Evolutionary conservation across 2,888 invertebrate genomes (phyloP).

Genomic region (Polyommatus icarus): DNA sequence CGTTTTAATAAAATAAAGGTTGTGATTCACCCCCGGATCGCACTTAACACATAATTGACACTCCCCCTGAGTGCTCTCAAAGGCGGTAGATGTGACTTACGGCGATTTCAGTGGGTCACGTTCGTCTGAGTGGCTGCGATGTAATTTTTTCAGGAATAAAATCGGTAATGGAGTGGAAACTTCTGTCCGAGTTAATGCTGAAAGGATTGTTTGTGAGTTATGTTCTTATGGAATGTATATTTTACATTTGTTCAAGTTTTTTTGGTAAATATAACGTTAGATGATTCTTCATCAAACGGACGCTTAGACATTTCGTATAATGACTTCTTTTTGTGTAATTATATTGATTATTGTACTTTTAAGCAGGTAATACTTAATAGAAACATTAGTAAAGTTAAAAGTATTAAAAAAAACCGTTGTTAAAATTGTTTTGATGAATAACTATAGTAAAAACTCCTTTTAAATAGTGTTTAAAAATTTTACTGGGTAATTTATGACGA

Average conservation of each 20-base stretch:
- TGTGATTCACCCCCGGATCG: conserved; percentile 43
- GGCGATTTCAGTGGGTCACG: conserved; percentile 74
- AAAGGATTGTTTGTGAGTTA: conserved; percentile 16
- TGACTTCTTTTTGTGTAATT: too few relatives aligned
- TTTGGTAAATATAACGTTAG: too few relatives aligned
- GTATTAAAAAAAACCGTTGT: too few relatives aligned
- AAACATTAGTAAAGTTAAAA: too few relatives aligned
- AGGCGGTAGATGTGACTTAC: conserved; percentile 74
- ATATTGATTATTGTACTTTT: too few relatives aligned
- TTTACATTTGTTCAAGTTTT: not conserved
- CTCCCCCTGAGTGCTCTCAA: conserved; percentile 75
- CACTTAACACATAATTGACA: conserved; percentile 79
- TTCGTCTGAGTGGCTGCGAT: conserved; percentile 66
- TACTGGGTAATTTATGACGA: too few relatives aligned
- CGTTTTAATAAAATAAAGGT: conserved; percentile 41
- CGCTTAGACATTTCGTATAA: too few relatives aligned
- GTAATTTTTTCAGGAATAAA: conserved; percentile 74
- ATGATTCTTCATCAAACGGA: too few relatives aligned
- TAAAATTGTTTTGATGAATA: too few relatives aligned
- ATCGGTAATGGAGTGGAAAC: conserved; percentile 78
- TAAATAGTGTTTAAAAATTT: too few relatives aligned
- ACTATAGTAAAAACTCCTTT: too few relatives aligned
- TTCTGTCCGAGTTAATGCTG: conserved; percentile 1
- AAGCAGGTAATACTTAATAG: too few relatives aligned
- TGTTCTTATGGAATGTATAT: not conserved